A percentile compares a stretch with the other conserved stretches of the same genome.
Conservation (phyloP, 2,113 vertebrate genomes). For the Alouatta palliata region DNA sequence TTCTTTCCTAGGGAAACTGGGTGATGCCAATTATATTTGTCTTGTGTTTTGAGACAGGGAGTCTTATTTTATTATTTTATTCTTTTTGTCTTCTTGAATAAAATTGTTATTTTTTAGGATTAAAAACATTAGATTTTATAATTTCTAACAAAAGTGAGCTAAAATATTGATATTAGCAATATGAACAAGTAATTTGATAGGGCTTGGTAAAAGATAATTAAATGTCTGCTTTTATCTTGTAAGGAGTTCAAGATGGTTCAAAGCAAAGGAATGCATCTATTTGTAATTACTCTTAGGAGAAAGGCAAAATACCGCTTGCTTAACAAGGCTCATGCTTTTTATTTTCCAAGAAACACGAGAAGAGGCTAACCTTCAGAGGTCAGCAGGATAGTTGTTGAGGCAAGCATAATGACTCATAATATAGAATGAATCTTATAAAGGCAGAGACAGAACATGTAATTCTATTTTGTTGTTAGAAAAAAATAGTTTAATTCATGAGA, state of each 20-base stretch:
- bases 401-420: background rate
- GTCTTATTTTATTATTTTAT: background rate
- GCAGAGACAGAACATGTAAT: background rate
- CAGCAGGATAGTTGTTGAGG: background rate
- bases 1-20: background rate
- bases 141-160: background rate
- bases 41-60: background rate
- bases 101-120: background rate
- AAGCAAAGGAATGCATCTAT: background rate
- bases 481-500: background rate
- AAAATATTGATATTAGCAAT: background rate
- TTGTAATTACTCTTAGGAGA: background rate
- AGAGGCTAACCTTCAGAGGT: background rate
- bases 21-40: background rate
- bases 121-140: background rate
- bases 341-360: background rate
- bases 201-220: background rate
- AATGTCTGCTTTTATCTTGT: background rate
- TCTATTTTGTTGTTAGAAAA: background rate
- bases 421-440: background rate
- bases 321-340: background rate
- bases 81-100: conserved; percentile 19
- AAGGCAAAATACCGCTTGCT: background rate
- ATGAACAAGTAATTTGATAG: background rate
- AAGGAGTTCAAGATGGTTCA: background rate